Conservation (phyloP, 2,113 vertebrate genomes). For the Podarcis muralis region DNA sequence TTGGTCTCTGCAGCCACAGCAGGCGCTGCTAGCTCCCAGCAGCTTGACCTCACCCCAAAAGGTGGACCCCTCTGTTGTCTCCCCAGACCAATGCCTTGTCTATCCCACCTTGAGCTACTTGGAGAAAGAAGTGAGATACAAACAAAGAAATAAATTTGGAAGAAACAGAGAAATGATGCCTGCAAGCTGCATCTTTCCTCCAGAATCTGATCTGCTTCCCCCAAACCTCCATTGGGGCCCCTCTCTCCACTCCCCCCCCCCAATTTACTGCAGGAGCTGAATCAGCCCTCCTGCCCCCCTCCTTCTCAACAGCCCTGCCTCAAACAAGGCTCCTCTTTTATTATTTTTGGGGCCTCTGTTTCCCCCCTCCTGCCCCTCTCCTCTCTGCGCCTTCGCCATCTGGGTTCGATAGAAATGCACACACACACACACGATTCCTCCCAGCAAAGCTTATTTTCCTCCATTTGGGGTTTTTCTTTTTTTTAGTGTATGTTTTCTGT, state of each 20-base stretch:
- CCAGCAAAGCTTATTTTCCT: conserved; percentile 32
- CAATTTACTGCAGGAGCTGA: conserved; percentile 56
- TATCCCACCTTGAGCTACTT: too few species aligned
- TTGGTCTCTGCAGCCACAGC: too few species aligned
- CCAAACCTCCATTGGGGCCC: neutral
- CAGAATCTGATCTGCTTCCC: neutral
- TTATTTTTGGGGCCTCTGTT: conserved; percentile 59
- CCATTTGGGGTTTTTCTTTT: neutral
- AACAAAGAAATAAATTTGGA: neutral
- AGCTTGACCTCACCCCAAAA: too few species aligned
- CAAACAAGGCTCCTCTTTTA: conserved; percentile 68
- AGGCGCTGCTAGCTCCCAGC: too few species aligned
- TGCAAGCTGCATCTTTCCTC: neutral
- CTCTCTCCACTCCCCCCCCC: neutral
- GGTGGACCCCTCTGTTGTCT: too few species aligned
- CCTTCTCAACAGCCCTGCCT: conserved; percentile 17
- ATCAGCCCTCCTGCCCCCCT: conserved; percentile 26
- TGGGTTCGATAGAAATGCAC: conserved; percentile 36
- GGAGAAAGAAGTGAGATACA: too few species aligned
- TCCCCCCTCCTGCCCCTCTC: conserved; percentile 34
- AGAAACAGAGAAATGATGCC: neutral
- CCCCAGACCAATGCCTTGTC: too few species aligned
- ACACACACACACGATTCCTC: conserved; percentile 18
- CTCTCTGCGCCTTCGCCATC: conserved; percentile 45
- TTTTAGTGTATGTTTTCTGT: conserved; percentile 54